phyloP scores from a whole-genome alignment of 1,140 invertebrate species.

The Chironomus tepperi region DNA sequence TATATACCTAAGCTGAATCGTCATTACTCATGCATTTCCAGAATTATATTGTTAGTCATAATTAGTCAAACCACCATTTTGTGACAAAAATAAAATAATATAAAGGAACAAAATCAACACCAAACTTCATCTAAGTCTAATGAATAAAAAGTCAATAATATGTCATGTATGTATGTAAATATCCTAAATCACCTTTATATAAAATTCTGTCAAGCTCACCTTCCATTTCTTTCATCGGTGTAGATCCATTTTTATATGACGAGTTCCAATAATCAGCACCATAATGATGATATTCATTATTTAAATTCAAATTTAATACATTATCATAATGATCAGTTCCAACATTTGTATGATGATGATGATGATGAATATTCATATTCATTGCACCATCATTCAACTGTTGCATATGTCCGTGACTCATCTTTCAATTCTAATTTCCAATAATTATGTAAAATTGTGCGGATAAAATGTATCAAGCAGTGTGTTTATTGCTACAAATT shows the following conservation, averaged over 20 bases:
- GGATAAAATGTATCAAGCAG: slow-evolving; percentile 10
- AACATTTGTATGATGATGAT: not conserved
- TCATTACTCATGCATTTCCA: too few relatives aligned
- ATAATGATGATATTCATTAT: not conserved
- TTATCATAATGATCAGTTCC: not conserved
- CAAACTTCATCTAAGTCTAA: too few relatives aligned
- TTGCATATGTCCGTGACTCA: slow-evolving; percentile 13
- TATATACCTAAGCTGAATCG: too few relatives aligned
- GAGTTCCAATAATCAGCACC: slow-evolving; percentile 24
- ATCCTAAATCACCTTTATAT: too few relatives aligned
- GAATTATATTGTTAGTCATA: too few relatives aligned
- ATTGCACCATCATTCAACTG: slow-evolving; percentile 14
- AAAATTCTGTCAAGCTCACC: slow-evolving; percentile 29
- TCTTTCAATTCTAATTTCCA: slow-evolving; percentile 19
- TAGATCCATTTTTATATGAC: slow-evolving; percentile 25
- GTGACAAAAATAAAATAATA: too few relatives aligned
- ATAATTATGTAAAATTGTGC: not conserved
- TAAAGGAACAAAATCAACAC: too few relatives aligned
- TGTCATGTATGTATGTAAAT: too few relatives aligned
- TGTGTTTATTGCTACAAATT: not conserved
- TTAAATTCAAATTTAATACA: not conserved
- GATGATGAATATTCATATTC: not conserved
- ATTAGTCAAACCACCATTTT: too few relatives aligned
- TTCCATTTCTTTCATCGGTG: slow-evolving; percentile 40
- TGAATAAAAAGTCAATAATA: too few relatives aligned